phyloP scores from a whole-genome alignment of 2,888 invertebrate species.

The Ramazzottius varieornatus region DNA sequence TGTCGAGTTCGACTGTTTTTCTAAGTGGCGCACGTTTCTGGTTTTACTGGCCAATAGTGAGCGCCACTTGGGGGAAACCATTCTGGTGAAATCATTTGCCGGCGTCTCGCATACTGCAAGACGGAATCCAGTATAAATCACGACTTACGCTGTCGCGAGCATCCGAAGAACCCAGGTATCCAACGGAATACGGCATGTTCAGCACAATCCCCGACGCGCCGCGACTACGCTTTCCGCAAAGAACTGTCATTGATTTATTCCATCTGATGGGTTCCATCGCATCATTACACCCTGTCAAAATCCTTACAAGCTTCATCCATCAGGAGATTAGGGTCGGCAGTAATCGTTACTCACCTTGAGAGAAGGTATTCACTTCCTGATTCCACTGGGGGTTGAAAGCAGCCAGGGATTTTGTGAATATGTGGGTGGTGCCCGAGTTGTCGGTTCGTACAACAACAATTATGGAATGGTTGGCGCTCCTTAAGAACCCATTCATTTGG shows the following conservation, averaged over 20 bases:
- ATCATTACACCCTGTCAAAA: neutral
- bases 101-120: too few species aligned
- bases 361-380: neutral
- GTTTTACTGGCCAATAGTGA: too few species aligned
- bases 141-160: slow-evolving; percentile 10
- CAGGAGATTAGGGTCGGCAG: neutral
- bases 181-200: slow-evolving; percentile 14
- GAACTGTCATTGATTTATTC: neutral
- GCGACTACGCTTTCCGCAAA: neutral
- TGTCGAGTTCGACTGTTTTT: too few species aligned
- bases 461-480: neutral
- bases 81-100: too few species aligned
- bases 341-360: neutral
- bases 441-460: neutral
- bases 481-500: neutral
- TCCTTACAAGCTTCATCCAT: neutral
- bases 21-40: too few species aligned
- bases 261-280: neutral
- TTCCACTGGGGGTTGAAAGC: neutral
- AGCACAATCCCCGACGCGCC: slow-evolving; percentile 14
- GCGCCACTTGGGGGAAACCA: too few species aligned
- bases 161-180: slow-evolving; percentile 15
- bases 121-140: too few species aligned
- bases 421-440: neutral
- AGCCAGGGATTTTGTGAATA: neutral